phyloP scores from a whole-genome alignment of 1,140 invertebrate genomes.

The Dolichoris vasculosae region DNA sequence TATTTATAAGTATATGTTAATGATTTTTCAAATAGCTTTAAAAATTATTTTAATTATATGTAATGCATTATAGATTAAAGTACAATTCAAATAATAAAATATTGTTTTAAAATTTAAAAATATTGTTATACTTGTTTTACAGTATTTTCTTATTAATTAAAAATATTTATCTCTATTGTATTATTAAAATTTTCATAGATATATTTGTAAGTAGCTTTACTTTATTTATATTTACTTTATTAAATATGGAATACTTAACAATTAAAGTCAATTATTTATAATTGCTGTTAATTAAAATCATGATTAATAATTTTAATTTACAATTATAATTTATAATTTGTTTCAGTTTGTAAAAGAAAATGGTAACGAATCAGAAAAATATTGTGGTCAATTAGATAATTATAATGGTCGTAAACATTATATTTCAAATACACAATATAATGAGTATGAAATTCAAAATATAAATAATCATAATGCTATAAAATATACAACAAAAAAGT shows the following conservation, averaged over 20 bases:
- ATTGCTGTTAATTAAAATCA: not conserved
- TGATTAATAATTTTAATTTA: not conserved
- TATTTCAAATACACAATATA: not conserved
- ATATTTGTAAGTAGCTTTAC: no score
- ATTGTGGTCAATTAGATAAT: slow-evolving; percentile 61
- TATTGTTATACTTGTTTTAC: no score
- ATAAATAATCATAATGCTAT: not conserved
- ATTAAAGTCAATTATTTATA: no score
- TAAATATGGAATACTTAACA: no score
- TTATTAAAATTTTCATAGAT: not conserved
- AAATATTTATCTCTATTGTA: not conserved
- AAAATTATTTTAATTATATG: no score
- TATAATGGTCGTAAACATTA: slow-evolving; percentile 19
- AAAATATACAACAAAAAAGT: slow-evolving; percentile 37
- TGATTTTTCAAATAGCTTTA: no score
- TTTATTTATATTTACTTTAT: no score
- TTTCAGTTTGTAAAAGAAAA: slow-evolving; percentile 63
- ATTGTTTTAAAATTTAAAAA: not conserved
- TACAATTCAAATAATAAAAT: not conserved
- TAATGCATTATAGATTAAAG: not conserved
- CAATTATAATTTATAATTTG: slow-evolving; percentile 6
- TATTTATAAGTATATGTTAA: no score
- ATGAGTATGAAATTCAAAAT: slow-evolving; percentile 15
- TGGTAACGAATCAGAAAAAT: slow-evolving; percentile 52
- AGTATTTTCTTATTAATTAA: not conserved